Percentiles rank a stretch among this genome's conserved stretches.
phyloP scores from a whole-genome alignment of 2,888 invertebrate species.

The Drosophila nr. medialis region DNA sequence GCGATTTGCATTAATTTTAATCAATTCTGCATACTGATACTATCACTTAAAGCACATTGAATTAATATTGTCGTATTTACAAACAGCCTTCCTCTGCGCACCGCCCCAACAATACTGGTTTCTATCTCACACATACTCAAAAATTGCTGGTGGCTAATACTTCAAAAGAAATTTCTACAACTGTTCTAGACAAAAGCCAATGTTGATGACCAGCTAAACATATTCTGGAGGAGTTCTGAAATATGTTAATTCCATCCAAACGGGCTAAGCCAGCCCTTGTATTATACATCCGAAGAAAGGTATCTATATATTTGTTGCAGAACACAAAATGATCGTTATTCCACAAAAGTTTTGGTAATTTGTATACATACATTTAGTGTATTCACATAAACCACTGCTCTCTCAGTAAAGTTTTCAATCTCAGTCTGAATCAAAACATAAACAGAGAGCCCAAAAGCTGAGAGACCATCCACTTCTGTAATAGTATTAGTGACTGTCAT shows the following conservation, averaged over 20 bases:
- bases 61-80: neutral
- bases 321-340: neutral
- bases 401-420: neutral
- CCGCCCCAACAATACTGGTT: neutral
- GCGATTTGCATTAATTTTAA: neutral
- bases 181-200: neutral
- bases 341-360: neutral
- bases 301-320: neutral
- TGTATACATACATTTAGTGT: neutral
- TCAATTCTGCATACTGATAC: neutral
- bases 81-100: neutral
- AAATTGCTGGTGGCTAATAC: neutral
- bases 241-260: neutral
- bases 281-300: neutral
- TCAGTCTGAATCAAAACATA: conserved; percentile 39
- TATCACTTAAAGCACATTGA: neutral
- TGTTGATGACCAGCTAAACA: neutral
- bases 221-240: neutral
- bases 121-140: neutral
- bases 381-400: neutral
- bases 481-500: conserved; percentile 36
- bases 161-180: neutral
- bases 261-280: neutral
- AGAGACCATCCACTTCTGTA: conserved; percentile 15
- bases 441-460: conserved; percentile 51